These are phyloP conservation scores for Ectemnius lituratus DNA, from an alignment of 2,888 invertebrate species.

Conservation along the genomic window DNA sequence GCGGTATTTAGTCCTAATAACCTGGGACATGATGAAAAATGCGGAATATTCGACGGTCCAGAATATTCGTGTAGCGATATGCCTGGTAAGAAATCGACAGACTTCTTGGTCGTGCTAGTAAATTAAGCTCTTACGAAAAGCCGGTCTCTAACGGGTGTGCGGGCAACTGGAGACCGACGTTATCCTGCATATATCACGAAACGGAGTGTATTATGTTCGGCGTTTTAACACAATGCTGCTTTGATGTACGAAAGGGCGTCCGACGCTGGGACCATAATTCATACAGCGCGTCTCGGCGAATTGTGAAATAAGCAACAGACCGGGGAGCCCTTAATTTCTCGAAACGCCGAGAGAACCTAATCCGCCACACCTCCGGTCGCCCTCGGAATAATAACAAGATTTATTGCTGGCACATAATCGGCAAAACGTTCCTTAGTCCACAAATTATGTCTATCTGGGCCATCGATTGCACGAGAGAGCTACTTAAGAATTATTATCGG, in stretches of 20 bases:
- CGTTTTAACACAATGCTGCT: slow-evolving; percentile 12
- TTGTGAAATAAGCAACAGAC: slow-evolving; percentile 26
- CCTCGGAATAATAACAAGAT: slow-evolving; percentile 27
- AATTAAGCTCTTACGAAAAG: slow-evolving; percentile 21
- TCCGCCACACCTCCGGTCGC: slow-evolving; percentile 47
- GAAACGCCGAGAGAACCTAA: slow-evolving; percentile 40
- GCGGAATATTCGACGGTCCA: slow-evolving; percentile 24
- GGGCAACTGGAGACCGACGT: not conserved
- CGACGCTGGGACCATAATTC: slow-evolving; percentile 34
- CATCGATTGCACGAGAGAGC: slow-evolving; percentile 28
- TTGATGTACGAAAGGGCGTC: slow-evolving; percentile 28
- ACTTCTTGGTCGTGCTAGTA: slow-evolving; percentile 33
- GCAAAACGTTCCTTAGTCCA: slow-evolving; percentile 25
- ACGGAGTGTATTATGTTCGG: slow-evolving; percentile 16
- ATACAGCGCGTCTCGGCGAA: slow-evolving; percentile 39
- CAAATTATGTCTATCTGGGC: slow-evolving; percentile 43
- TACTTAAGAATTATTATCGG: slow-evolving; percentile 16
- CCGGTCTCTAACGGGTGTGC: slow-evolving; percentile 8
- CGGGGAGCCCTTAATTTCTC: slow-evolving; percentile 26
- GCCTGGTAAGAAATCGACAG: slow-evolving; percentile 3
- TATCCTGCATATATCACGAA: slow-evolving; percentile 3
- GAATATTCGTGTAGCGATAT: not conserved
- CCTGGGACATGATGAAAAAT: slow-evolving; percentile 47
- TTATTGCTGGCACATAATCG: slow-evolving; percentile 24
- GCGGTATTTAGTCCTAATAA: slow-evolving; percentile 47